Evolutionary conservation across 2,797 vertebrate species (phyloP), one percentile per base, ranked within the genome.

Genomic region (Ictinia mississippiensis): DNA sequence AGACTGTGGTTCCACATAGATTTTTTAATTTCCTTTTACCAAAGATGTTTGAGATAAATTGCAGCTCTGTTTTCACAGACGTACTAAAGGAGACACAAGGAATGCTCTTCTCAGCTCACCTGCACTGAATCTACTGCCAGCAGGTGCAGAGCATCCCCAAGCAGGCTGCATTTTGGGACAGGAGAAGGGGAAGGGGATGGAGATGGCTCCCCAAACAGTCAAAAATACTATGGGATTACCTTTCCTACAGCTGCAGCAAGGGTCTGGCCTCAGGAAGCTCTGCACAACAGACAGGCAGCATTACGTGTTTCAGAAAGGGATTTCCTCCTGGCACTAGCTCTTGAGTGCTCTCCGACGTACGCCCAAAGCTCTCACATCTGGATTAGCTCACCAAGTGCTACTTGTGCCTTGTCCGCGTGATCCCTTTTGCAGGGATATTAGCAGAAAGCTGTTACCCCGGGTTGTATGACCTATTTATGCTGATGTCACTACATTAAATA

Each of bases 291-390:
- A 25, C 44, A 80, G 89, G 26, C 58, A 87, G 19, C 52, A 15
- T 61, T 70, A 11, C 2, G 1, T 37, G 2, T 85, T 94, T 89
- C 26, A 40, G 6, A 90, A 85, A 68, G 33, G 38, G 37, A 55
- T 88, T 91, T 88, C 35, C 47, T 72, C n/a, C 85, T 81, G 45
- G 50, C 53, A 13, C 16, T 26, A 22, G 20, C 88, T 88, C 58
- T 63, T 78, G 68, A 50, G 65, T 10, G 22, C 0, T 0, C 38
- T 83, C 73, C 73, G 59, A 0, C 1, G 1, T 35, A 13, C 0
- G 0, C 20, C 37, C 33, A 61, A 49, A 52, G 37, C 44, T 55
- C 55, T 78, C 1, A 0, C 59, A 50, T 78, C 56, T 29, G 4
- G 42, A 17, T 37, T 42, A 25, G 59, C 47, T 71, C 82, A 9